Evolutionary conservation across 1,140 invertebrate species (phyloP).

Genomic region (Trialeurodes vaporariorum): DNA sequence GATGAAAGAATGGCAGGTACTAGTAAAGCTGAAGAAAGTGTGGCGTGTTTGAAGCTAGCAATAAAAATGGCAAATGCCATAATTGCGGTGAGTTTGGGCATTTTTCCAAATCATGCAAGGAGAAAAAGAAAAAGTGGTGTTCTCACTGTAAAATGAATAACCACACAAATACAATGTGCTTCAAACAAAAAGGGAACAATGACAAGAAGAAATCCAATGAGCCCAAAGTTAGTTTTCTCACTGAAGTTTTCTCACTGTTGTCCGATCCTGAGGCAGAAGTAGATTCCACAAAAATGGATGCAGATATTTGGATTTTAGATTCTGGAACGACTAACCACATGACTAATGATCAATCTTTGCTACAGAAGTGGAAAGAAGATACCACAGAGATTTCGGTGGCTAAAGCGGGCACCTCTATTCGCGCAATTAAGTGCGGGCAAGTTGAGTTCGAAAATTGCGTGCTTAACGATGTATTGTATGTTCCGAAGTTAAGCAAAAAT

Average conservation of each 20-base stretch:
- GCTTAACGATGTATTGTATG: neutral
- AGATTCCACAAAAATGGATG: too few relatives aligned
- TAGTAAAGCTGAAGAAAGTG: too few relatives aligned
- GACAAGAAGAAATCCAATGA: neutral
- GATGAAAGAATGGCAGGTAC: too few relatives aligned
- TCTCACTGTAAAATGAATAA: neutral
- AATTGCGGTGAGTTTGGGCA: too few relatives aligned
- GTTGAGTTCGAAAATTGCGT: neutral
- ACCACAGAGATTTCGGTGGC: neutral
- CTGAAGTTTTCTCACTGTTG: neutral
- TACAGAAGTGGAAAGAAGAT: slow-evolving; percentile 16
- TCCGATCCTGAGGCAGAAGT: too few relatives aligned
- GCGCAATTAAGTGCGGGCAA: neutral
- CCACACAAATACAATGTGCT: neutral
- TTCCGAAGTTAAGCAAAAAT: neutral
- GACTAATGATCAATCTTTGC: slow-evolving; percentile 15
- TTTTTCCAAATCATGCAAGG: too few relatives aligned
- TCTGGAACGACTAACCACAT: slow-evolving; percentile 25
- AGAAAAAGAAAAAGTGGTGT: neutral
- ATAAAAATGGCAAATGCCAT: too few relatives aligned
- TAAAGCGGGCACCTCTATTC: neutral
- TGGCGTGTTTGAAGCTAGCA: too few relatives aligned
- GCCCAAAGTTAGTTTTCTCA: neutral
- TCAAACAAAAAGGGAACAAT: neutral
- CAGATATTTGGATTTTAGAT: slow-evolving; percentile 21